phyloP scores from a whole-genome alignment of 2,888 invertebrate genomes.

The Drosophila nigritarsus region DNA sequence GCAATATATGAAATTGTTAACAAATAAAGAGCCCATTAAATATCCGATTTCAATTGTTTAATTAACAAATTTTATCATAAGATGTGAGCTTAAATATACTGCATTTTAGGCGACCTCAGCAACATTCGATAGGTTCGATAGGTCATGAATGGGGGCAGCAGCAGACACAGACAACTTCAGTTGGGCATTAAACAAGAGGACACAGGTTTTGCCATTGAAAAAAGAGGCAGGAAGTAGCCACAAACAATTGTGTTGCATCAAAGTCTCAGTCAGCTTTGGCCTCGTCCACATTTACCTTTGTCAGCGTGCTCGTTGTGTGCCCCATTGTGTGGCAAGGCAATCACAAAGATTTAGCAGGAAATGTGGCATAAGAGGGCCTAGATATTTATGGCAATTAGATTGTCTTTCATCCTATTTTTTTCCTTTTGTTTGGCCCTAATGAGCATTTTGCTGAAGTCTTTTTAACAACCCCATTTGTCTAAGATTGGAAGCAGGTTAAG shows the following conservation, averaged over 20 bases:
- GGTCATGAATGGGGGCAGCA: slow-evolving; percentile 32
- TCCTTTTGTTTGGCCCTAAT: slow-evolving; percentile 50
- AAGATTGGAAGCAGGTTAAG: slow-evolving; percentile 62
- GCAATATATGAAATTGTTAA: background rate
- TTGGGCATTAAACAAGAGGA: slow-evolving; percentile 19
- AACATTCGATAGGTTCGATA: slow-evolving; percentile 22
- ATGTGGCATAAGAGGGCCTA: slow-evolving; percentile 35
- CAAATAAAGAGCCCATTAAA: background rate
- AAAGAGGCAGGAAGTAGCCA: slow-evolving; percentile 32
- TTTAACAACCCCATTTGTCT: slow-evolving; percentile 56
- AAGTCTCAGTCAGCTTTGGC: slow-evolving; percentile 6
- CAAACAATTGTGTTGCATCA: slow-evolving; percentile 39
- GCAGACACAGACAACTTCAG: slow-evolving; percentile 25
- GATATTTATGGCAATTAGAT: slow-evolving; percentile 71
- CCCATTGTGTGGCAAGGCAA: slow-evolving; percentile 47
- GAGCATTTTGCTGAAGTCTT: slow-evolving; percentile 38
- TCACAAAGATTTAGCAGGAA: slow-evolving; percentile 46
- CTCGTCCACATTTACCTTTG: background rate
- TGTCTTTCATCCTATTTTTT: slow-evolving; percentile 52
- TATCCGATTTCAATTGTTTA: background rate
- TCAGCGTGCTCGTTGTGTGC: slow-evolving; percentile 8
- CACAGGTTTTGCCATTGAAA: slow-evolving; percentile 26
- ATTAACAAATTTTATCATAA: background rate
- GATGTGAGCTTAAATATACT: background rate
- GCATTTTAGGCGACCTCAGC: slow-evolving; percentile 21